Evolutionary conservation across 2,888 invertebrate genomes (phyloP).

Genomic region (Diaperis boleti): DNA sequence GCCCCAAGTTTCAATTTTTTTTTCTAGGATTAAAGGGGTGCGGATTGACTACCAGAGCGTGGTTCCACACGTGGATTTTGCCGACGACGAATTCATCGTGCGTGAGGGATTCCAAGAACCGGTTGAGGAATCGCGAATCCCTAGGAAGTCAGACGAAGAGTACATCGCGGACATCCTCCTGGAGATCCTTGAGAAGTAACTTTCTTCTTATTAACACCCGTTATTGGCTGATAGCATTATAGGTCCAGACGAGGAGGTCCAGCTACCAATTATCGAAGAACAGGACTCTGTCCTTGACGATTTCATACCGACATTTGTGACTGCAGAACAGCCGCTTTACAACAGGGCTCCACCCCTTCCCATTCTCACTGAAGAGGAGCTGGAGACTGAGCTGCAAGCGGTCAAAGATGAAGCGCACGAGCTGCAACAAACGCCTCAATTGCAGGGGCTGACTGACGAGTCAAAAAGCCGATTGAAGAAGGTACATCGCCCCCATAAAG

Average conservation of each 20-base stretch:
- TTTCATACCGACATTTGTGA: neutral
- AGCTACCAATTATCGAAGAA: neutral
- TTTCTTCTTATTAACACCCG: neutral
- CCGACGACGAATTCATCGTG: constrained; percentile 34
- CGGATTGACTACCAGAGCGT: constrained; percentile 54
- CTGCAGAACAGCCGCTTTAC: neutral
- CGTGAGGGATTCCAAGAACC: neutral
- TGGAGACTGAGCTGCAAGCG: neutral
- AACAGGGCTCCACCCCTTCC: neutral
- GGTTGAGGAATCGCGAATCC: neutral
- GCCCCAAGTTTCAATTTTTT: neutral
- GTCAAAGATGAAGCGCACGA: neutral
- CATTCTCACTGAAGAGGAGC: neutral
- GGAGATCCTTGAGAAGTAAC: neutral
- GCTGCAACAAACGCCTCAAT: no score
- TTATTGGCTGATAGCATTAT: neutral
- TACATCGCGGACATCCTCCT: neutral
- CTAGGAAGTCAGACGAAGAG: neutral
- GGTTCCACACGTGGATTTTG: constrained; percentile 55
- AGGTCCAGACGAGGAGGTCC: neutral
- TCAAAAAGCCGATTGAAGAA: no score
- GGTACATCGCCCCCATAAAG: no score
- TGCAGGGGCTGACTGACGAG: no score
- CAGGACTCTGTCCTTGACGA: neutral
- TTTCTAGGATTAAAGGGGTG: constrained; percentile 39